Evolutionary conservation across 1,140 invertebrate species (phyloP), one percentile per base, ranked within the genome.

Genomic region (Drosophila tropicalis): DNA sequence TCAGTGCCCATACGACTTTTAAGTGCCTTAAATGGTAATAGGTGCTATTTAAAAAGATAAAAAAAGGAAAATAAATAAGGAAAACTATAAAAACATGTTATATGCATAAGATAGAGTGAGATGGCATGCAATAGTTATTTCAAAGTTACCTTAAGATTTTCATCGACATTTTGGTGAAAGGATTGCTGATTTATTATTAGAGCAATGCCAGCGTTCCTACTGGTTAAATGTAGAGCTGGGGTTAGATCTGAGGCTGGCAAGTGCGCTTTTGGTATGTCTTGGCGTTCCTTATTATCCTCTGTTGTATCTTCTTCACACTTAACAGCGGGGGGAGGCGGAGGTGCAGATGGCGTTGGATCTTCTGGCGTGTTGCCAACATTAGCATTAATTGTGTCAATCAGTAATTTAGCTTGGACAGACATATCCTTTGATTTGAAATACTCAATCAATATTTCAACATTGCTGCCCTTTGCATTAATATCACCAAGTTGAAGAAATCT

Each of bases 151-250:
- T 17, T 32, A 0, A 73, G 12, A 25, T 72, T 60, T 1, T 62
- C 51, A 39, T 9, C 44, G 13, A 72, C 81, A 12, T 90, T 2
- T 12, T 54, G 56, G 69, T 90, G 72, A 36, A 92, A 92, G 3
- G n/a, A 17, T 12, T 70, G 66, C 41, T 92, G 91, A 70, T 91
- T 92, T 15, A 92, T 90, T 1, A 92, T 92, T 3, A 92, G 40
- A 9, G 84, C 32, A 44, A 82, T 81, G 19, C 91, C 91, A 0
- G 62, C 3, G 81, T 47, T 0, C 1, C 5, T 29, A 5, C 51
- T 67, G 0, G 57, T 69, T 17, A 92, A 55, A 15, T 74, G 55
- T 36, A 90, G 44, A 3, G 54, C 70, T 22, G 1, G 17, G 2
- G 0, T 44, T 5, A 1, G 36, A 7, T 40, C 12, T 13, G 39